phyloP scores from a whole-genome alignment of 2,113 vertebrate genomes.

The Muscicapa adusta region DNA sequence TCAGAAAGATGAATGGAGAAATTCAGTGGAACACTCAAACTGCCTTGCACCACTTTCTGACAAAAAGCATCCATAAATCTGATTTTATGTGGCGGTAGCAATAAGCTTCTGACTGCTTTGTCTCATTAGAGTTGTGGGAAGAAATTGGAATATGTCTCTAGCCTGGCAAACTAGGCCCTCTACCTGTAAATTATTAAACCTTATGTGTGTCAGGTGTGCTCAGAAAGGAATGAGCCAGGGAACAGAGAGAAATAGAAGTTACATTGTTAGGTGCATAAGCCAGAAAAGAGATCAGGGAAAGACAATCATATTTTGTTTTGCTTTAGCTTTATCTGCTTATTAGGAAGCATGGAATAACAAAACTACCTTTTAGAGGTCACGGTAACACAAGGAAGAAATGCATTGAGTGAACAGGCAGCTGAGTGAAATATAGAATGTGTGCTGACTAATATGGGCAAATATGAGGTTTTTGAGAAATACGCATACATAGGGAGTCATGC shows the following conservation, averaged over 20 bases:
- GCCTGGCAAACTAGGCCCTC: constrained; percentile 12
- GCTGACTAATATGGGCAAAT: background rate
- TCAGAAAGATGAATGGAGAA: background rate
- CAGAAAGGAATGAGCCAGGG: background rate
- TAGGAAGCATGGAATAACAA: background rate
- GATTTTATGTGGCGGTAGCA: constrained; percentile 18
- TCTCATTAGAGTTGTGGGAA: constrained; percentile 47
- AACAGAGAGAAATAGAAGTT: background rate
- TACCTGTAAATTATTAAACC: constrained; percentile 51
- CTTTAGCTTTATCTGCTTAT: background rate
- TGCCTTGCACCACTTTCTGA: background rate
- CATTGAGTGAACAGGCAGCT: background rate
- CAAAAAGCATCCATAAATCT: constrained; percentile 43
- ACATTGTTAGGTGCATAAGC: background rate
- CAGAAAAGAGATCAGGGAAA: background rate
- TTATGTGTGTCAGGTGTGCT: constrained; percentile 13
- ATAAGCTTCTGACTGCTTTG: constrained; percentile 44
- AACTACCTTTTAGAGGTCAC: background rate
- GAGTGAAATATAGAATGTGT: background rate
- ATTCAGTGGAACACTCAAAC: constrained; percentile 12
- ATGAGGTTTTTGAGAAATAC: background rate
- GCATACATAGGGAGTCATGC: background rate
- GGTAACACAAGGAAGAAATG: background rate
- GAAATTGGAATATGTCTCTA: constrained; percentile 38
- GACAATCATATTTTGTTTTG: background rate